Evolutionary conservation across 2,797 vertebrate species (phyloP).

Genomic region (Gobio occitaniae): DNA sequence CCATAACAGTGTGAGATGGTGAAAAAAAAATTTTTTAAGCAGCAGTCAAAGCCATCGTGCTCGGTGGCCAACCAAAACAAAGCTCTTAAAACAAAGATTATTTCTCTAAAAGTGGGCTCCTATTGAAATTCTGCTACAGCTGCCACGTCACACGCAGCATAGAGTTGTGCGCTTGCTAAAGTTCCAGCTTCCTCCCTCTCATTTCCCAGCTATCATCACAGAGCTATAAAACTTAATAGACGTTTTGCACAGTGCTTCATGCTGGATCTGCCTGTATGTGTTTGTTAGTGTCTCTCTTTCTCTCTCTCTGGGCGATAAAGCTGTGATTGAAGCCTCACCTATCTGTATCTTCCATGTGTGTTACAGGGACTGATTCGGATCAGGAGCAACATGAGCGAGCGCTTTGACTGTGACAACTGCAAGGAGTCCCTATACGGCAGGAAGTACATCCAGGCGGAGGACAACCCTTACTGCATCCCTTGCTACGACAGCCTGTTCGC

Average conservation of each 20-base stretch:
- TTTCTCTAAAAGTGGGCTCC: background rate
- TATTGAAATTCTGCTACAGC: background rate
- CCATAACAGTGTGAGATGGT: background rate
- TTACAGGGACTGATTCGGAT: slow-evolving; percentile 46
- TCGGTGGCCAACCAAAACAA: background rate
- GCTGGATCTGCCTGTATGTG: slow-evolving; percentile 14
- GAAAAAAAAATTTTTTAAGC: background rate
- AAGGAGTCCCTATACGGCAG: slow-evolving; percentile 96
- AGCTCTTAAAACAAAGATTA: background rate
- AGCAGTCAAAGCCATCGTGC: background rate
- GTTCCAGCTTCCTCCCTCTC: slow-evolving; percentile 47
- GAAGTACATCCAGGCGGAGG: slow-evolving; percentile 96
- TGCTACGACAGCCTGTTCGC: slow-evolving; percentile 96
- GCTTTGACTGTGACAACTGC: slow-evolving; percentile 95
- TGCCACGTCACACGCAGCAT: slow-evolving; percentile 21
- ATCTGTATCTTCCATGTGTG: slow-evolving; percentile 20
- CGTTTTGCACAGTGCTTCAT: slow-evolving; percentile 59
- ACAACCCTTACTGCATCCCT: slow-evolving; percentile 95
- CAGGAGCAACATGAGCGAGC: slow-evolving; percentile 87
- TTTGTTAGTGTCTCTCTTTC: slow-evolving; percentile 32
- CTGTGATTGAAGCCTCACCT: slow-evolving; percentile 59
- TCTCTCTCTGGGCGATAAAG: slow-evolving; percentile 25
- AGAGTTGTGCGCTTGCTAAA: slow-evolving; percentile 29
- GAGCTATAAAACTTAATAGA: slow-evolving; percentile 69
- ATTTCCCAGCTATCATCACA: slow-evolving; percentile 65